Evolutionary conservation across 2,888 invertebrate species (phyloP).

Genomic region (Adelphocoris suturalis): DNA sequence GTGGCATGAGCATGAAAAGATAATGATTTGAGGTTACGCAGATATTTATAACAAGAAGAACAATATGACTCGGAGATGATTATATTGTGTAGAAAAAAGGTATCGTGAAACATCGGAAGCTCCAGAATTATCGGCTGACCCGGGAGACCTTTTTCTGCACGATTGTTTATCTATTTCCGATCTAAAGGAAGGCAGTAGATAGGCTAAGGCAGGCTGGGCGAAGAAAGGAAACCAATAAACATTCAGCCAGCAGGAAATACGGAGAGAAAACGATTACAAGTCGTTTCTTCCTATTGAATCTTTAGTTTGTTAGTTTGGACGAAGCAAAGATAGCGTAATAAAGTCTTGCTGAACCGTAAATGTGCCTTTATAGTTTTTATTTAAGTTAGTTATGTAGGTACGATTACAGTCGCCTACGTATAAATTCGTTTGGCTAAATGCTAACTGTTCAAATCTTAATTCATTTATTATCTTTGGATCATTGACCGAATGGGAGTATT

Average conservation of each 20-base stretch:
- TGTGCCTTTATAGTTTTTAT: not conserved
- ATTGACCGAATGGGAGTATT: too few species aligned
- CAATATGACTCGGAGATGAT: not conserved
- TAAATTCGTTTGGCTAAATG: too few species aligned
- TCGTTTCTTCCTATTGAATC: not conserved
- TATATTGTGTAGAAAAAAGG: not conserved
- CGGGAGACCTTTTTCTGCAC: not conserved
- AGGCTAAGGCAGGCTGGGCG: not conserved
- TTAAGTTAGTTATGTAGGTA: too few species aligned
- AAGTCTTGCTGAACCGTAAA: not conserved
- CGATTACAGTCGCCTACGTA: too few species aligned
- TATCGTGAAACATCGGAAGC: not conserved
- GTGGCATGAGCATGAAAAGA: too few species aligned
- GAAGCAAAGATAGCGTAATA: not conserved
- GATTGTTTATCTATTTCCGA: not conserved
- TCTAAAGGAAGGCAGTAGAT: not conserved
- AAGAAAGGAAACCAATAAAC: constrained; percentile 14
- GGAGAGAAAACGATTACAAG: too few species aligned
- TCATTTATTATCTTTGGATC: too few species aligned
- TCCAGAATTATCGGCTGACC: not conserved
- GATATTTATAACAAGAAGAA: not conserved
- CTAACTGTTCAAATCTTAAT: too few species aligned
- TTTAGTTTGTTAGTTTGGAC: not conserved
- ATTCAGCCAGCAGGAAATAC: not conserved
- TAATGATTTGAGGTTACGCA: not conserved